Conservation (phyloP, 2,797 vertebrate genomes). For the Pseudocheirus occidentalis region DNA sequence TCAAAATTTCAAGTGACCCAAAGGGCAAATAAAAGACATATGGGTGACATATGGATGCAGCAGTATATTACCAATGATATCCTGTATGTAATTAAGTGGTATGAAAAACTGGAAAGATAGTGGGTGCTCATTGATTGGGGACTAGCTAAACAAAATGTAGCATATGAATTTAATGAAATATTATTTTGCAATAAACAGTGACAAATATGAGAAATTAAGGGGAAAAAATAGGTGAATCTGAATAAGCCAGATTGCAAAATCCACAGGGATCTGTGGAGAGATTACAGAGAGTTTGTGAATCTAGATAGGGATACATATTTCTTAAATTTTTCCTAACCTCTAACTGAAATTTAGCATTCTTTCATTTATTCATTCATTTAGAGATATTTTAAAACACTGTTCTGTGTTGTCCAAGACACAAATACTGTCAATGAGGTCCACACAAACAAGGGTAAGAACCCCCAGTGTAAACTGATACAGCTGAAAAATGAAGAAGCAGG, state of each 20-base stretch:
- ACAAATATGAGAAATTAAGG: background rate
- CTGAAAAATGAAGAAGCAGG: background rate
- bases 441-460: background rate
- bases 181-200: background rate
- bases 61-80: background rate
- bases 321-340: background rate
- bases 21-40: background rate
- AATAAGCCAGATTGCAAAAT: background rate
- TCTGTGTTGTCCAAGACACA: background rate
- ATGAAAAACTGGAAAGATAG: background rate
- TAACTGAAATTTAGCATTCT: background rate
- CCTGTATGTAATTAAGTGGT: background rate
- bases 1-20: background rate
- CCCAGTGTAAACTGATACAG: background rate
- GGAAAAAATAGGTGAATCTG: background rate
- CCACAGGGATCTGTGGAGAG: background rate
- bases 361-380: background rate
- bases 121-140: background rate
- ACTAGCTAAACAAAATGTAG: background rate
- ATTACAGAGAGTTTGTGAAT: background rate
- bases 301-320: background rate
- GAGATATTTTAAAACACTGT: background rate
- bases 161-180: background rate
- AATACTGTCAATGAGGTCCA: background rate
- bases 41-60: background rate